Evolutionary conservation across 2,888 invertebrate species (phyloP), one percentile per base, ranked within the genome.

Genomic region (Furcula furcula): DNA sequence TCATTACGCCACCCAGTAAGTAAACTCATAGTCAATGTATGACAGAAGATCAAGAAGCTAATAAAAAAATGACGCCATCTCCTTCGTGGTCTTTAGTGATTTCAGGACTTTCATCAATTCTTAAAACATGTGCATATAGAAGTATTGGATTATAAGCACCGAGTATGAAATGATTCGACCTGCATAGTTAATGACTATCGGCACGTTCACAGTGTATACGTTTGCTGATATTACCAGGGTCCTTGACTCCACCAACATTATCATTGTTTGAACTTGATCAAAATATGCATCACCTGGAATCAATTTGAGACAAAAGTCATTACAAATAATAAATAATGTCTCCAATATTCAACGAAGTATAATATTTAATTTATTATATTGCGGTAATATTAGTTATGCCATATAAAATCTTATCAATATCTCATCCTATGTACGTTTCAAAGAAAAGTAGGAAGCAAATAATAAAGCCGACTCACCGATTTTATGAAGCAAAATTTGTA

Each of bases 81-180:
- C n/a, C n/a, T n/a, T n/a, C n/a, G n/a, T n/a, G n/a, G n/a, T n/a
- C n/a, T n/a, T n/a, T n/a, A n/a, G n/a, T 16, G 6, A 20, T 20
- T 20, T 4, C 7, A 23, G 5, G 1, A 11, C 29, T 23, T 7
- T 4, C 12, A 5, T 23, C 35, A 54, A 46, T 22, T 65, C 36
- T 26, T 35, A 19, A 38, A 52, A 50, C 9, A 44, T 28, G 26
- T 60, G 44, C 12, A 56, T 58, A 31, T 82, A 80, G 31, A 79
- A 79, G 33, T 75, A 73, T 34, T 80, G 77, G 30, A 80, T 79
- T 55, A 78, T 64, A 1, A 79, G 49, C 1, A 79, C 62, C 1
- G 64, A 57, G 34, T 76, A 78, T 0, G 80, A 76, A 9, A 77
- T 68, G 1, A 69, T 62, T 9, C 66, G 65, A 1, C 70, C 72